phyloP scores from a whole-genome alignment of 2,113 vertebrate genomes.

The Hydrochoerus hydrochaeris region DNA sequence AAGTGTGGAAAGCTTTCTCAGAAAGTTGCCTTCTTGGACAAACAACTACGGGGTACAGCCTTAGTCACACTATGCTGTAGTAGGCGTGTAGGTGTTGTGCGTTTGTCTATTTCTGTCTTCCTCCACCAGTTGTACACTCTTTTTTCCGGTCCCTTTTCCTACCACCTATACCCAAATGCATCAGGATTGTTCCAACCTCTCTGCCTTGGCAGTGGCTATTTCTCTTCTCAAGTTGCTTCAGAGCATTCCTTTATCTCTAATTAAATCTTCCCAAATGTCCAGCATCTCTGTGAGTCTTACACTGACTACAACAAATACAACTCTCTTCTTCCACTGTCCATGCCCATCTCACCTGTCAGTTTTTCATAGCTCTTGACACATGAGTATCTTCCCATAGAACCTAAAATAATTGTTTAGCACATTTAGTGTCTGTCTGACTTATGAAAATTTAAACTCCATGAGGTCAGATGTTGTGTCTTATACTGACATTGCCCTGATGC shows the following conservation, averaged over 20 bases:
- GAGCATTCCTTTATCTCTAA: background rate
- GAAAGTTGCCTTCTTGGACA: background rate
- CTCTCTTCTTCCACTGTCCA: background rate
- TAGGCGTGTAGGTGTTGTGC: background rate
- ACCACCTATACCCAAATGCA: background rate
- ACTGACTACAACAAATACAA: background rate
- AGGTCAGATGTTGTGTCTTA: background rate
- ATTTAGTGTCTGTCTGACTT: background rate
- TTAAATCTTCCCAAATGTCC: background rate
- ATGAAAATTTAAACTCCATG: background rate
- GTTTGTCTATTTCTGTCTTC: too few species aligned
- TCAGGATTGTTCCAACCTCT: background rate
- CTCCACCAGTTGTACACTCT: background rate
- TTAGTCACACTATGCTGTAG: background rate
- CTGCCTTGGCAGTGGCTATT: background rate
- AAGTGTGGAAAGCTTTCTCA: background rate
- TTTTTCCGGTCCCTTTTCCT: background rate
- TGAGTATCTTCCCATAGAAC: background rate
- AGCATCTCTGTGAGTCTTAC: background rate
- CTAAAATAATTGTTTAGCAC: background rate
- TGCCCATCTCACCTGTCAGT: background rate
- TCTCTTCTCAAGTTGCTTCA: background rate
- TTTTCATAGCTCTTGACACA: background rate
- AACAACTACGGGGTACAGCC: background rate
- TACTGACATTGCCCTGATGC: background rate